Evolutionary conservation across 2,888 invertebrate species (phyloP).

Genomic region (Archips xylosteana): DNA sequence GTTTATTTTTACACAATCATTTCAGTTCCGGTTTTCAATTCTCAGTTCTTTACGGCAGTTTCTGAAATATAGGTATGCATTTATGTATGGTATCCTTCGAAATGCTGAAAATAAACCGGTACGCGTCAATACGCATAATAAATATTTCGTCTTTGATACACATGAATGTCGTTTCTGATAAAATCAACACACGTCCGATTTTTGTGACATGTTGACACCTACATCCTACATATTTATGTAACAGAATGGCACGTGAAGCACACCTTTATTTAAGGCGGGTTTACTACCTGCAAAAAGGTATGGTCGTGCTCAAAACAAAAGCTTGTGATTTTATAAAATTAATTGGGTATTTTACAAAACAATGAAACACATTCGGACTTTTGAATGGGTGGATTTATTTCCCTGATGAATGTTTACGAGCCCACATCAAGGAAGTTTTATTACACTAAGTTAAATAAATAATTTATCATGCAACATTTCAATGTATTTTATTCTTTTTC

Average conservation of each 20-base stretch:
- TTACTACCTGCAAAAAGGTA: constrained; percentile 54
- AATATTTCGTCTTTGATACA: not conserved
- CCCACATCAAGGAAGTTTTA: not conserved
- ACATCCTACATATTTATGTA: constrained; percentile 42
- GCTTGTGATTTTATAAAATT: constrained; percentile 52
- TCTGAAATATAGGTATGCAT: too few species aligned
- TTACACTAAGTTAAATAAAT: constrained; percentile 8
- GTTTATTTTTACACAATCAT: too few species aligned
- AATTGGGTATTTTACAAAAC: constrained; percentile 53
- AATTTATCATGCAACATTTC: not conserved
- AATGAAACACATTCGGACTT: constrained; percentile 51
- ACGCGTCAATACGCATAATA: not conserved
- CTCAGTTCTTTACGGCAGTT: too few species aligned
- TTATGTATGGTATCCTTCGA: too few species aligned
- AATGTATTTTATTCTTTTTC: not conserved
- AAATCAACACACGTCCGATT: constrained; percentile 25
- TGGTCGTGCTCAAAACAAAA: constrained; percentile 52
- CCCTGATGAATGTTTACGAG: constrained; percentile 9
- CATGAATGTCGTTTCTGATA: constrained; percentile 1
- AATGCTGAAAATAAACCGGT: not conserved
- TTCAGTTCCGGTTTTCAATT: too few species aligned
- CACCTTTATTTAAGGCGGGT: constrained; percentile 58
- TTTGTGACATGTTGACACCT: constrained; percentile 25
- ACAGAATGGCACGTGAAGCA: constrained; percentile 50
- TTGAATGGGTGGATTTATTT: constrained; percentile 29